Base-by-base conservation (phyloP, 92 coral and sea anemone genomes). In the Porites lobata region DNA sequence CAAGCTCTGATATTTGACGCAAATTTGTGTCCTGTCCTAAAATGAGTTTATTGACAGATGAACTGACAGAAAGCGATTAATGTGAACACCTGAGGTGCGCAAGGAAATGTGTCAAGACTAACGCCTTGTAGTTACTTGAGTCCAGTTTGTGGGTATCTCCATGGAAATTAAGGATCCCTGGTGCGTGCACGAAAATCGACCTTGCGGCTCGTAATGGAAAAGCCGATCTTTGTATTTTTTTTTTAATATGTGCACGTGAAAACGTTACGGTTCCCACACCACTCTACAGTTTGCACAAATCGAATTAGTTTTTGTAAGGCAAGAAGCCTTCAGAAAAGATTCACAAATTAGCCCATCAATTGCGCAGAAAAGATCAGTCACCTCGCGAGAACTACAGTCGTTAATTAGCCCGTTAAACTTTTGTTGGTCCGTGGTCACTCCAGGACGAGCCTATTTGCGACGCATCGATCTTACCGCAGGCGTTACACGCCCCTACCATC, bases 381-480 rank as follows among this genome's bases (percentile, higher is more conserved):
- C 88, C 3, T 79, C 87, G 1, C 56, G 83, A 1, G 94, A 91
- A 72, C 54, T 91, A 19, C 94, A 87, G 69, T 86, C 93, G 1
- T 69, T 86, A 68, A 50, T 73, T 3, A 91, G 85, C 18, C 81
- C 87, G 1, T 77, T 80, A 18, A 86, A 86, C 74, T 84, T 89
- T 64, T 65, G 85, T 0, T 89, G 89, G 57, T 65, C 54, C 2
- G 84, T 86, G 14, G 87, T 86, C 2, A 12, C 77, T 5, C 93
- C 87, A 13, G 91, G 91, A 2, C 78, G 91, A 6, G 47, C 91
- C 11, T 86, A 86, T 71, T 63, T 90, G 9, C 90, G 90, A 14
- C 77, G 93, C 59, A 75, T 90, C 17, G 90, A 90, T 24, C 85
- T 90, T 58, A 90, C 93, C 65, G 72, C 21, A 6, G 90, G 87